Evolutionary conservation across 2,888 invertebrate species (phyloP).

Genomic region (Ophonus ardosiacus): DNA sequence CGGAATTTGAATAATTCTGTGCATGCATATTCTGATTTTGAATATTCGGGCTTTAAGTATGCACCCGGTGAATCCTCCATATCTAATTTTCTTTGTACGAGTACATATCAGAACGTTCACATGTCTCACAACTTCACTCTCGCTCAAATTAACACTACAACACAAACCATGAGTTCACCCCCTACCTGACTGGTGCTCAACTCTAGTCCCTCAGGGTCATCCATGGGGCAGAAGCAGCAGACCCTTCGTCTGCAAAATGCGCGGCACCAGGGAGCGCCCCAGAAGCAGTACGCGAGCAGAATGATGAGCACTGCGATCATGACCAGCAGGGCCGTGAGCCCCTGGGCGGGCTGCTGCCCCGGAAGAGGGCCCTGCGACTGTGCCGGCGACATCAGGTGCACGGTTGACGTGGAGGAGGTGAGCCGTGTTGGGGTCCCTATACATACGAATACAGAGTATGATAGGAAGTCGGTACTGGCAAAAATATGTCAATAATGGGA

Average conservation of each 20-base stretch:
- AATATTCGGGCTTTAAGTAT: no score
- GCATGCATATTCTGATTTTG: no score
- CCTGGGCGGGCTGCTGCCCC: slow-evolving; percentile 74
- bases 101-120: no score
- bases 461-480: no score
- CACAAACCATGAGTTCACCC: no score
- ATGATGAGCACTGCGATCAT: slow-evolving; percentile 79
- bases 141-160: no score
- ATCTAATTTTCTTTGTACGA: no score
- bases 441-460: not conserved
- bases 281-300: slow-evolving; percentile 79
- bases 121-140: no score
- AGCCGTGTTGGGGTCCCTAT: not conserved
- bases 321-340: slow-evolving; percentile 77
- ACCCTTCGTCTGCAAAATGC: slow-evolving; percentile 75
- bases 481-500: no score
- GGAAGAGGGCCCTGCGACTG: slow-evolving; percentile 70
- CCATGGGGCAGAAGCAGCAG: slow-evolving; percentile 75
- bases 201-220: slow-evolving; percentile 72
- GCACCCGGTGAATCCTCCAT: no score
- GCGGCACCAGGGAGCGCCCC: slow-evolving; percentile 79
- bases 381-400: slow-evolving; percentile 20
- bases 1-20: no score
- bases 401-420: not conserved
- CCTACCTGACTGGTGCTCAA: slow-evolving; percentile 4